phyloP scores from a whole-genome alignment of 2,888 invertebrate species.

The Chloroclysta siterata region DNA sequence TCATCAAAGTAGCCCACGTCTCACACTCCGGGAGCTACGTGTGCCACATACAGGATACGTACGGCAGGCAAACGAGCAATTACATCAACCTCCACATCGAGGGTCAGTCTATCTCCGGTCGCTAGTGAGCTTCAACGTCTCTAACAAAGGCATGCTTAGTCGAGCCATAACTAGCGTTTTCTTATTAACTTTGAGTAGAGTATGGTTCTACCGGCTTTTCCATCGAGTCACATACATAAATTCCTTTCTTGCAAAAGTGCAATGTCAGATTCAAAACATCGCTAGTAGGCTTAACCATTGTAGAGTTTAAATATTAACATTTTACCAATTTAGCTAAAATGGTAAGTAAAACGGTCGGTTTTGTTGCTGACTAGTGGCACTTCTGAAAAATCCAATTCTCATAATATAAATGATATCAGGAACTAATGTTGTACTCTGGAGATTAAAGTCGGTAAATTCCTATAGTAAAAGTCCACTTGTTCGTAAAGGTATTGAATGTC shows the following conservation, averaged over 20 bases:
- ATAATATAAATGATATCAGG: not conserved
- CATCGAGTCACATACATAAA: not conserved
- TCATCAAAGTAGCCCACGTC: slow-evolving; percentile 79
- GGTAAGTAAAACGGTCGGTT: not conserved
- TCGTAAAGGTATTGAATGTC: slow-evolving; percentile 73
- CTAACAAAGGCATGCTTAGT: slow-evolving; percentile 60
- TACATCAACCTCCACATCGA: slow-evolving; percentile 90
- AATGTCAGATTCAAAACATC: not conserved
- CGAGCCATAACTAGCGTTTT: slow-evolving; percentile 38
- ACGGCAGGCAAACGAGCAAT: slow-evolving; percentile 84
- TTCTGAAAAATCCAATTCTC: not conserved
- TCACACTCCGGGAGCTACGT: slow-evolving; percentile 92
- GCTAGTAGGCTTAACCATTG: not conserved
- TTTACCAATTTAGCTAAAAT: not conserved
- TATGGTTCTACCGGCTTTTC: slow-evolving; percentile 18
- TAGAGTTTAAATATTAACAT: not conserved
- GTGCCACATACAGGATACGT: slow-evolving; percentile 86
- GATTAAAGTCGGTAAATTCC: slow-evolving; percentile 35
- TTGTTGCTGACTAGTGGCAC: not conserved
- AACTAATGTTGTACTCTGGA: slow-evolving; percentile 17
- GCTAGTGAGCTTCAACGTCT: slow-evolving; percentile 31
- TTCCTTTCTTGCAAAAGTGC: slow-evolving; percentile 2
- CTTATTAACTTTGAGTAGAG: slow-evolving; percentile 39
- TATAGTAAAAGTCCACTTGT: slow-evolving; percentile 42
- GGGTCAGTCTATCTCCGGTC: slow-evolving; percentile 85